These are phyloP conservation scores for Amphiprion ocellaris DNA, from an alignment of 2,113 vertebrate genomes.

Conservation along the genomic window DNA sequence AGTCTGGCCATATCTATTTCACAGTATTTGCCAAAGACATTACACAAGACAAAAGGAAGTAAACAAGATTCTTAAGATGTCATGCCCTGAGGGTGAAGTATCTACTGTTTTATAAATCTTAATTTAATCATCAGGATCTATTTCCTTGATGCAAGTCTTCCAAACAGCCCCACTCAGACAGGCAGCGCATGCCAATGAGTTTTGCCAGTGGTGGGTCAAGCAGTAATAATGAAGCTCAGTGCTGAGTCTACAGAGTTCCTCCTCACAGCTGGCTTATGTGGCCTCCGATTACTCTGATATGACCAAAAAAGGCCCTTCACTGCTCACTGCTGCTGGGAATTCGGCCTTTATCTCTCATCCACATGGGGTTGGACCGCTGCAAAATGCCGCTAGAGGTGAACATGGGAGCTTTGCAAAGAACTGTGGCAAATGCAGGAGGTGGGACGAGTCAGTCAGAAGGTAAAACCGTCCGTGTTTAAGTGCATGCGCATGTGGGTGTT, in stretches of 20 bases:
- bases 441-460: background rate
- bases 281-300: constrained; percentile 60
- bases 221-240: constrained; percentile 52
- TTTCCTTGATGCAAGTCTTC: constrained; percentile 38
- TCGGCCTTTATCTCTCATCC: constrained; percentile 50
- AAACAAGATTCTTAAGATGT: constrained; percentile 44
- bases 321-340: constrained; percentile 54
- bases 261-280: constrained; percentile 64
- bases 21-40: constrained; percentile 29
- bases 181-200: constrained; percentile 32
- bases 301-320: constrained; percentile 77
- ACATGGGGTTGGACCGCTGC: constrained; percentile 28
- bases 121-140: constrained; percentile 45
- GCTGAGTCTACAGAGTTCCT: constrained; percentile 61
- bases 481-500: background rate
- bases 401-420: constrained; percentile 2
- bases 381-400: constrained; percentile 54
- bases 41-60: constrained; percentile 32
- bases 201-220: constrained; percentile 49
- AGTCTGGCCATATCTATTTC: background rate
- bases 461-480: background rate
- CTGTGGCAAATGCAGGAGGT: background rate
- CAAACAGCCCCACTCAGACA: constrained; percentile 11
- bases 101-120: constrained; percentile 36
- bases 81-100: background rate